phyloP scores from a whole-genome alignment of 2,888 invertebrate genomes.

The Scrobipalpa costella region DNA sequence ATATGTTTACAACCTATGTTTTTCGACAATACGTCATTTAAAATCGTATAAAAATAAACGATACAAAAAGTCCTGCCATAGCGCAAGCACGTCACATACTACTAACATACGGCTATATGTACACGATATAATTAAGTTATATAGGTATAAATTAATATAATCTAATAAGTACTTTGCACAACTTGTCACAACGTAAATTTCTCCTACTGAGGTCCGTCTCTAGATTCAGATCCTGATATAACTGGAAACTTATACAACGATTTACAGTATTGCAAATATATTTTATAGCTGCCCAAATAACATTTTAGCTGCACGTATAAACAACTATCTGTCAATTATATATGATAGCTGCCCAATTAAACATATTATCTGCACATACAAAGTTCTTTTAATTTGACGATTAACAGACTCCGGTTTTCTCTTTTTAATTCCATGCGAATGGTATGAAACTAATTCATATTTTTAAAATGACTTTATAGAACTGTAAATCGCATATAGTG shows the following conservation, averaged over 20 bases:
- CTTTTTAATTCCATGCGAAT: no score
- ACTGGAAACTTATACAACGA: conserved; percentile 28
- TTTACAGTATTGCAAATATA: background rate
- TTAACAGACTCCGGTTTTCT: no score
- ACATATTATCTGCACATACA: background rate
- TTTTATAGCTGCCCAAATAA: background rate
- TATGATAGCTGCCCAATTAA: background rate
- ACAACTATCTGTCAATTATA: no score
- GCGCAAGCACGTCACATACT: conserved; percentile 48
- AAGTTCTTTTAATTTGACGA: no score
- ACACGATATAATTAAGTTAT: conserved; percentile 69
- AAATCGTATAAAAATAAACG: conserved; percentile 76
- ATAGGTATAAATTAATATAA: conserved; percentile 78
- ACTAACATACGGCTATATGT: conserved; percentile 66
- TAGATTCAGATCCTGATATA: conserved; percentile 35
- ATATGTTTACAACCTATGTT: conserved; percentile 58
- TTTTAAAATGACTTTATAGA: background rate
- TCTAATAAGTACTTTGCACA: conserved; percentile 81
- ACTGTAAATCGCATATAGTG: background rate
- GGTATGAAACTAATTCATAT: no score
- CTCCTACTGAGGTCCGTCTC: conserved; percentile 61
- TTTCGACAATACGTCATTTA: conserved; percentile 75
- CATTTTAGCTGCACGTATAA: background rate
- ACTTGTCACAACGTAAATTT: conserved; percentile 68
- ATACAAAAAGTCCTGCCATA: conserved; percentile 55